phyloP scores from a whole-genome alignment of 2,113 vertebrate genomes.

The Leptobrachium ailaonicum region DNA sequence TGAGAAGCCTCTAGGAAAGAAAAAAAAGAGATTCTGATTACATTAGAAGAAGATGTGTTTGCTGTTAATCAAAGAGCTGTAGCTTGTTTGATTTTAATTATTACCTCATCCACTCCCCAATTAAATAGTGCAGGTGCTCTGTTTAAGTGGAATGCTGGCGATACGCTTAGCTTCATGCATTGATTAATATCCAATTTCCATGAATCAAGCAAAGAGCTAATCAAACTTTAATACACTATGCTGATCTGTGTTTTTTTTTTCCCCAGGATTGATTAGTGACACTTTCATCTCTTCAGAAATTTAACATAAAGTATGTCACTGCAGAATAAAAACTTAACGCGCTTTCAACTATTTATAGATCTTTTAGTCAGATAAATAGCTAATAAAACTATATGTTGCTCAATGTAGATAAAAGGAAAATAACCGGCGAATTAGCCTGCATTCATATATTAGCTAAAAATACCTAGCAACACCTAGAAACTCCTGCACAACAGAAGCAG shows the following conservation, averaged over 20 bases:
- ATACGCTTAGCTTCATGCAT: slow-evolving; percentile 41
- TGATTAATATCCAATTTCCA: slow-evolving; percentile 49
- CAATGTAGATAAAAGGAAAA: background rate
- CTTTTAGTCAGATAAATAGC: background rate
- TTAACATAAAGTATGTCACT: slow-evolving; percentile 26
- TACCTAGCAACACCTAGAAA: too few relatives aligned
- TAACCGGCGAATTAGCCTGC: too few relatives aligned
- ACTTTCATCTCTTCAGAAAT: slow-evolving; percentile 38
- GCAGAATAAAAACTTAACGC: slow-evolving; percentile 3
- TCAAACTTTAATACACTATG: slow-evolving; percentile 45
- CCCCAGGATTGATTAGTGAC: slow-evolving; percentile 35
- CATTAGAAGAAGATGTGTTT: slow-evolving; percentile 42
- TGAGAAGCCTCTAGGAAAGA: slow-evolving; percentile 11
- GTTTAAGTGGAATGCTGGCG: slow-evolving; percentile 41
- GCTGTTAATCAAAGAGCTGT: slow-evolving; percentile 47
- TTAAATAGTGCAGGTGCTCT: slow-evolving; percentile 38
- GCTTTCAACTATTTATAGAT: background rate
- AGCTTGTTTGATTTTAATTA: slow-evolving; percentile 50
- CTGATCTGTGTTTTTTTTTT: slow-evolving; percentile 28
- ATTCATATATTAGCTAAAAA: background rate
- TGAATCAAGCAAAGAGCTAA: slow-evolving; percentile 47
- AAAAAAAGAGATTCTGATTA: slow-evolving; percentile 43
- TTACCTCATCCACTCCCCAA: slow-evolving; percentile 45
- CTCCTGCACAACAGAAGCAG: too few relatives aligned
- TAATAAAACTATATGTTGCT: background rate